Conservation (phyloP, 2,888 invertebrate genomes). For the Heliconius aoede region DNA sequence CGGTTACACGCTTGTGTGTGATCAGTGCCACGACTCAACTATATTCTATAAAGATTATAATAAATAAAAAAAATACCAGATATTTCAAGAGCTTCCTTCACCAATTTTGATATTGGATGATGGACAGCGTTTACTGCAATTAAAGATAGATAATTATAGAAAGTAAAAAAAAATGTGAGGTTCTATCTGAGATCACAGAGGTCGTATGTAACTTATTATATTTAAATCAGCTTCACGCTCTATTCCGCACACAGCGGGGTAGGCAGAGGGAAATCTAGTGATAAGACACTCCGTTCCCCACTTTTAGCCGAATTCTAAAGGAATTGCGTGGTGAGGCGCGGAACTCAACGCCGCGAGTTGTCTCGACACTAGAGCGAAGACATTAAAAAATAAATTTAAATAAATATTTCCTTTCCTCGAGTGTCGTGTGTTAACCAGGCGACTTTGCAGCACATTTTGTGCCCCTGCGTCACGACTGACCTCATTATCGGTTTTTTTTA, state of each 20-base stretch:
- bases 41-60: neutral
- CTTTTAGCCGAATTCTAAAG: too few relatives aligned
- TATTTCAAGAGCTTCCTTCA: neutral
- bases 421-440: too few relatives aligned
- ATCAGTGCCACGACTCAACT: too few relatives aligned
- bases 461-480: neutral
- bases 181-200: too few relatives aligned
- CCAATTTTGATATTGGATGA: constrained; percentile 9
- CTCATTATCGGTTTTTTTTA: neutral
- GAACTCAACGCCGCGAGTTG: neutral
- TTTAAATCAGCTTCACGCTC: too few relatives aligned
- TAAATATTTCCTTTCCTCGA: neutral
- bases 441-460: neutral
- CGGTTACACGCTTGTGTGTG: too few relatives aligned
- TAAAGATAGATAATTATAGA: neutral
- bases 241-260: neutral
- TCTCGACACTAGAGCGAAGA: neutral
- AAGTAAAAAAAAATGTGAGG: too few relatives aligned
- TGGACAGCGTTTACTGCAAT: constrained; percentile 2
- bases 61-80: constrained; percentile 1
- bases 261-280: neutral
- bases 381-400: neutral
- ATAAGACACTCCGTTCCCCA: too few relatives aligned
- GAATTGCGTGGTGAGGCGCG: neutral
- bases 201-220: too few relatives aligned